Evolutionary conservation across 1,140 invertebrate species (phyloP), one percentile per base, ranked within the genome.

Genomic region (Hermetia illucens): DNA sequence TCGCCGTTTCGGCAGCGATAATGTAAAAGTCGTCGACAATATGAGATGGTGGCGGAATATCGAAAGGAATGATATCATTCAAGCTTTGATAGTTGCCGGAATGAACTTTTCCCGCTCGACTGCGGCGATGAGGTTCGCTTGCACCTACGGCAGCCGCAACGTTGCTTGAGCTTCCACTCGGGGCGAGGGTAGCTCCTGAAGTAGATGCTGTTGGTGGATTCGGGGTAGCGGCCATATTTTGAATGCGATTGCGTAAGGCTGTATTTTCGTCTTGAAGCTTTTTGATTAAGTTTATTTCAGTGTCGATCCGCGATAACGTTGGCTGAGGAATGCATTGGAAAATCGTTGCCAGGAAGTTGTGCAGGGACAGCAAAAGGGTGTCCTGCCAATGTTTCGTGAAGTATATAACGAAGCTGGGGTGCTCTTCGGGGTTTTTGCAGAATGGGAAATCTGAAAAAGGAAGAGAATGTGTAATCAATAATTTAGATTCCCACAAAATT

Each of bases 381-480:
- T 96, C 92, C 56, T 95, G 91, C 91, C 91, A 97, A 39, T 88
- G 82, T 44, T 82, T 77, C 21, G 80, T 88, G 58, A 95, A 97
- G 57, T 90, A 87, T 22, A 90, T 71, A 16, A 79, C 73, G 63
- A 92, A 97, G 33, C 71, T 72, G 22, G 79, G 74, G 59, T 88
- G 86, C 50, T 93, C 89, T 64, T 94, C 87, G 10, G 89, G 85
- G 61, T 84, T 89, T 57, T 82, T 81, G 17, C 90, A 71, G 58
- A 89, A 96, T 5, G 90, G 88, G 39, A 96, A 70, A 55, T 85
- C 88, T 91, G 58, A 58, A 72, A 68, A 2, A 30, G 2, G 13
- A 20, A 17, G 43, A 42, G 39, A 39, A 44, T 51, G 32, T 38
- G 48, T 41, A 15, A 39, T n/a, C n/a, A 42, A 12, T 21, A 24